Evolutionary conservation across 2,888 invertebrate genomes (phyloP), one percentile per base, ranked within the genome.

Genomic region (Esperia sulphurella): DNA sequence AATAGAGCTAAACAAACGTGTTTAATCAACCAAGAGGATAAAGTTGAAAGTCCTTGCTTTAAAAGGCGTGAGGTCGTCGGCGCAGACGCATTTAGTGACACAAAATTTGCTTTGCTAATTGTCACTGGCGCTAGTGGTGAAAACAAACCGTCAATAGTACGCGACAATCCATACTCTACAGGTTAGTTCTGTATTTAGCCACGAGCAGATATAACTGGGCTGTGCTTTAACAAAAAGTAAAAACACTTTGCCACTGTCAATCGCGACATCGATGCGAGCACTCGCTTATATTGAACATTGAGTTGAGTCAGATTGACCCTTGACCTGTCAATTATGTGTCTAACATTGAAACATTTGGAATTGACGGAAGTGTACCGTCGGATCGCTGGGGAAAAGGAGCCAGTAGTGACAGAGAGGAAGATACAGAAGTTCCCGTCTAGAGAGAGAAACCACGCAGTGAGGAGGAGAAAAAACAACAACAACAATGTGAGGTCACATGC

Each of bases 341-440:
- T 89, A 51, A 80, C 83, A 41, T 67, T 88, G 51, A 87, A 87
- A 61, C 81, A 80, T 68, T 64, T 85, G 52, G 87, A 87, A 65
- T 79, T 83, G 77, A 70, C 79, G 57, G 85, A 85, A 49, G 75
- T 86, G 41, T 85, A 79, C 64, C 73, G 80, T 42, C 75, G 79
- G 30, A 65, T 86, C 30, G 68, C 68, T 30, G 76, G 76, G 14
- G 82, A 80, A 39, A 70, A 65, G 46, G 76, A 79, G 14, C 57
- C 63, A 43, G 64, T 64, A 41, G 64, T 65, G 42, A 50, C 54
- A 14, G 61, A 65, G 54, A 71, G 66, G 51, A 83, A 78, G 52
- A 77, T 85, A 60, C 93, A 94, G 48, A 92, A 92, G 64, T 94
- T 94, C 71, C 93, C 93, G 0, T 93, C 93, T 0, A 88, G 94